These are phyloP conservation scores for Drosophila prostipennis DNA, from an alignment of 2,888 invertebrate genomes.

Conservation along the genomic window DNA sequence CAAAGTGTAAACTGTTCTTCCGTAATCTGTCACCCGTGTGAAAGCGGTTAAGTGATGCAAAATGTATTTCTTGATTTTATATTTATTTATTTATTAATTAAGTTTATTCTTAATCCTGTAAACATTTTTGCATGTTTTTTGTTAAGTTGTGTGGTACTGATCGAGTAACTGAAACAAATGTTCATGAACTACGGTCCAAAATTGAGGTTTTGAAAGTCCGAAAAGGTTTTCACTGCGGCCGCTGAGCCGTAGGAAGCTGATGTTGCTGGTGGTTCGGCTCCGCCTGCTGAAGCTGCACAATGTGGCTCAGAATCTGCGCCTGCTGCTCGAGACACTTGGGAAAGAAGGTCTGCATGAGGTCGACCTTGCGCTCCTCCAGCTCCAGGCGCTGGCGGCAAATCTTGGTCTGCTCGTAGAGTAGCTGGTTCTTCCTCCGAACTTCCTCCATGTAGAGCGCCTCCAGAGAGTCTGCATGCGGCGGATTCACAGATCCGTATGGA, in stretches of 20 bases:
- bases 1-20: too few relatives aligned
- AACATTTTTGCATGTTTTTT: constrained; percentile 25
- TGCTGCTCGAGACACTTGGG: constrained; percentile 80
- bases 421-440: constrained; percentile 73
- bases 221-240: constrained; percentile 33
- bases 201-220: background rate
- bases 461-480: constrained; percentile 60
- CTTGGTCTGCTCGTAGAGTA: constrained; percentile 77
- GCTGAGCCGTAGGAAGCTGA: constrained; percentile 8
- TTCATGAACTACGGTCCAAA: constrained; percentile 6
- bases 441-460: constrained; percentile 74
- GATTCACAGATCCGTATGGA: constrained; percentile 63
- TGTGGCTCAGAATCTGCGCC: constrained; percentile 63
- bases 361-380: constrained; percentile 77
- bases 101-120: constrained; percentile 29
- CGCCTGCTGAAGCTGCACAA: constrained; percentile 41
- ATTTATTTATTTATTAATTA: constrained; percentile 38
- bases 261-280: constrained; percentile 17
- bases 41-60: background rate
- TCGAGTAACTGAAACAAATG: constrained; percentile 9
- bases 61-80: background rate
- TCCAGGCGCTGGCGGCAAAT: constrained; percentile 75
- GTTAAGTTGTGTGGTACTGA: constrained; percentile 27
- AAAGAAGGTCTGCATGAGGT: constrained; percentile 76
- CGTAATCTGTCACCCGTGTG: too few relatives aligned